A percentile compares a stretch with the other conserved stretches of the same genome.
Evolutionary conservation across 2,888 invertebrate genomes (phyloP).

Genomic region (Drosophila leonis): DNA sequence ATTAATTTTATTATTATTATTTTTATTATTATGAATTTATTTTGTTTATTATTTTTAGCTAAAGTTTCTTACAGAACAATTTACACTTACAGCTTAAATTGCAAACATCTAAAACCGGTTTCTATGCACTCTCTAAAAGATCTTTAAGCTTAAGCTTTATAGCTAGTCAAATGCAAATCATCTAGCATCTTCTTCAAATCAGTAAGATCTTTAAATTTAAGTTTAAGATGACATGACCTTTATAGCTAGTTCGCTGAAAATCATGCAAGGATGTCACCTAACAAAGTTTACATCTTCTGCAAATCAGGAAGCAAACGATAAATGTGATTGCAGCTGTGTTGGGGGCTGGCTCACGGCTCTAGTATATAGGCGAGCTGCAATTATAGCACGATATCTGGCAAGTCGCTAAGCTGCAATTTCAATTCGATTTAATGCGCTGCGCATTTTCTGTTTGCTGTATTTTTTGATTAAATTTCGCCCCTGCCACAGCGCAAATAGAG

Average conservation of each 20-base stretch:
- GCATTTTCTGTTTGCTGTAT: background rate
- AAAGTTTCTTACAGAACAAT: too few relatives aligned
- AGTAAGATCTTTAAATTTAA: background rate
- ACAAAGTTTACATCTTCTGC: background rate
- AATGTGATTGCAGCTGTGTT: background rate
- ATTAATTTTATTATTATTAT: too few relatives aligned
- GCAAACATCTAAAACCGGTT: too few relatives aligned
- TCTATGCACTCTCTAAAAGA: too few relatives aligned
- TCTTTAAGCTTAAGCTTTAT: too few relatives aligned
- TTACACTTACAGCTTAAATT: too few relatives aligned
- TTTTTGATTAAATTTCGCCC: constrained; percentile 57
- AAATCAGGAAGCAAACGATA: background rate
- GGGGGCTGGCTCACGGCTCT: too few relatives aligned
- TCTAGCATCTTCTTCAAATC: background rate
- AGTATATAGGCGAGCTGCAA: background rate
- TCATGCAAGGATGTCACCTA: background rate
- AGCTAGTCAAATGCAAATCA: background rate
- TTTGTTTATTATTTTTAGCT: too few relatives aligned
- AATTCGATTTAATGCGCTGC: constrained; percentile 20
- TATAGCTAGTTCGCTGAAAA: background rate
- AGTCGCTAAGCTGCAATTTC: background rate
- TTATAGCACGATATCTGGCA: background rate
- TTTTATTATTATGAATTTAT: too few relatives aligned
- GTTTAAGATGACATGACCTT: background rate
- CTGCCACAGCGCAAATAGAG: constrained; percentile 23